Conservation (phyloP, 2,888 invertebrate species). For the Megalurothrips usitatus region DNA sequence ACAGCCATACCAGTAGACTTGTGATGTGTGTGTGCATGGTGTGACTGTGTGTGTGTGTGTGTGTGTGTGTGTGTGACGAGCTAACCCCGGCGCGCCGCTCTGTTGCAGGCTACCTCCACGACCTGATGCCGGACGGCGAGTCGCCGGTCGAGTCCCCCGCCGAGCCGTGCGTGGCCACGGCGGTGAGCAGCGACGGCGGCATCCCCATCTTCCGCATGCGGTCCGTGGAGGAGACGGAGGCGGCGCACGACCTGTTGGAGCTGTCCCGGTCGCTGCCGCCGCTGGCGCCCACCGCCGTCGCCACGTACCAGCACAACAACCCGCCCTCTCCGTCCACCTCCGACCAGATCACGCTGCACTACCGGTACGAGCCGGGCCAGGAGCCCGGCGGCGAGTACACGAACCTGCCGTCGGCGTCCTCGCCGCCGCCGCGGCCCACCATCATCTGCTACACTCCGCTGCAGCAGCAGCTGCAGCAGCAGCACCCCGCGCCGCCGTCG, state of each 20-base stretch:
- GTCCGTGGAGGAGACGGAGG: constrained; percentile 77
- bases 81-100: neutral
- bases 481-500: constrained; percentile 33
- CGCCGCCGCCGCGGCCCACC: constrained; percentile 46
- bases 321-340: neutral
- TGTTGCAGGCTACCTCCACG: constrained; percentile 40
- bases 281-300: constrained; percentile 57
- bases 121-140: constrained; percentile 38
- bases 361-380: constrained; percentile 33
- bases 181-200: constrained; percentile 44
- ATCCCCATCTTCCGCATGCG: constrained; percentile 48
- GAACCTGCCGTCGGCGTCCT: constrained; percentile 47
- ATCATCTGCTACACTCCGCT: constrained; percentile 32
- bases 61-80: neutral
- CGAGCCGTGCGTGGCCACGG: constrained; percentile 32
- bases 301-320: constrained; percentile 37
- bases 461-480: constrained; percentile 34
- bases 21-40: constrained; percentile 1
- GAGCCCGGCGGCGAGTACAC: constrained; percentile 40
- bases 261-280: constrained; percentile 74
- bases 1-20: no score
- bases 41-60: neutral
- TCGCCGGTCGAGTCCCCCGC: constrained; percentile 30
- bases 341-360: constrained; percentile 24
- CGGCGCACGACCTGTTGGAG: constrained; percentile 74